Evolutionary conservation across 2,797 vertebrate species (phyloP).

Genomic region (Anabacerthia variegaticeps): DNA sequence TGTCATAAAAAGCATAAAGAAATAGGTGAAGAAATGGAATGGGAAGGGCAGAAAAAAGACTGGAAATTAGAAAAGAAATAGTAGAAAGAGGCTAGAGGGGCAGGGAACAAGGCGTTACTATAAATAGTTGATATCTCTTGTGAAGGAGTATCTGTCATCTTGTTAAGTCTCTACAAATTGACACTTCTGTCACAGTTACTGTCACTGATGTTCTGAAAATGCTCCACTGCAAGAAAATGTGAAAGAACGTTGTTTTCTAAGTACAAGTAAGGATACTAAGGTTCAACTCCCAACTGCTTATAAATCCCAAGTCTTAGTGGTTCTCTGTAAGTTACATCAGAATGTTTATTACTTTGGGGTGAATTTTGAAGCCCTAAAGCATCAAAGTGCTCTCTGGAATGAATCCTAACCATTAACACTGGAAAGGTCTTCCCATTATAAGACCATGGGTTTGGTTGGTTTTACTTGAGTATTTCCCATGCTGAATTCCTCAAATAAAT

Average conservation of each 20-base stretch:
- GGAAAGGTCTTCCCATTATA: not conserved
- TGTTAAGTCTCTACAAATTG: slow-evolving; percentile 36
- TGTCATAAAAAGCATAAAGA: not conserved
- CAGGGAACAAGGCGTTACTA: not conserved
- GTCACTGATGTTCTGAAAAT: slow-evolving; percentile 35
- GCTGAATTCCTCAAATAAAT: not conserved
- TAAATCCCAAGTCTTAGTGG: not conserved
- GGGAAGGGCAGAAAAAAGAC: not conserved
- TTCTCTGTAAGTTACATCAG: not conserved
- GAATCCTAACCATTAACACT: not conserved
- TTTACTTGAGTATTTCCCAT: not conserved
- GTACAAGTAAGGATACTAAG: not conserved
- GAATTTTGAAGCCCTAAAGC: not conserved
- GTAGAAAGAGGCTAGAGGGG: not conserved
- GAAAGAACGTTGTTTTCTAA: not conserved
- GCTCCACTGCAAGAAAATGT: slow-evolving; percentile 25
- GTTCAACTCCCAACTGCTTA: not conserved
- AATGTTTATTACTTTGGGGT: not conserved
- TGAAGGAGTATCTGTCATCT: slow-evolving; percentile 40
- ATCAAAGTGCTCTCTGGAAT: not conserved
- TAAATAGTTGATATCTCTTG: slow-evolving; percentile 10
- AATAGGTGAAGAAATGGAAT: not conserved
- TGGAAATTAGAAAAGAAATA: not conserved
- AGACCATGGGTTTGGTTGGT: not conserved
- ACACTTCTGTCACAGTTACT: slow-evolving; percentile 26